Conservation (phyloP, 2,113 vertebrate genomes). For the Bostrychus sinensis region DNA sequence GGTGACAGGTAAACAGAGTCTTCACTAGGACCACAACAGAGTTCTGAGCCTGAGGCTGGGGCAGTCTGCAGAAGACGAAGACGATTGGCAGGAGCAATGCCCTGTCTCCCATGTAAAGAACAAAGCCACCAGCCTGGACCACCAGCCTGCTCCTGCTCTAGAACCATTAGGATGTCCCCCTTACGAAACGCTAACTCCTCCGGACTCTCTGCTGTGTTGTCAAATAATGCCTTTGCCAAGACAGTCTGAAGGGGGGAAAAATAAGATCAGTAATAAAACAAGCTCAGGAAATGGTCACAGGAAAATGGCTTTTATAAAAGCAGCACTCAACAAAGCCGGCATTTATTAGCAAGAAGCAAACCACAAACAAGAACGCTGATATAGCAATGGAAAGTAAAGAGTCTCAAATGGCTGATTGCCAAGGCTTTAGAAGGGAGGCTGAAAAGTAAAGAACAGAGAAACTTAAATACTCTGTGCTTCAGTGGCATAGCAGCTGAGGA, state of each 20-base stretch:
- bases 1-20: constrained; percentile 73
- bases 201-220: constrained; percentile 89
- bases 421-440: constrained; percentile 37
- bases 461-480: constrained; percentile 18
- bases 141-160: constrained; percentile 81
- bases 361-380: constrained; percentile 59
- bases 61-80: constrained; percentile 84
- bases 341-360: constrained; percentile 30
- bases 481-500: constrained; percentile 1
- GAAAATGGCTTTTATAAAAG: constrained; percentile 24
- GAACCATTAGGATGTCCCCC: constrained; percentile 91
- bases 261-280: constrained; percentile 11
- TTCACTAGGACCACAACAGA: constrained; percentile 12
- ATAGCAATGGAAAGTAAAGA: constrained; percentile 21
- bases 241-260: constrained; percentile 81
- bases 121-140: constrained; percentile 88
- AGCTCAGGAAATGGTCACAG: constrained; percentile 16
- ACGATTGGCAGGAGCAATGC: constrained; percentile 90
- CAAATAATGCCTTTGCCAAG: constrained; percentile 89
- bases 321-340: constrained; percentile 8
- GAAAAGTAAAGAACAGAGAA: constrained; percentile 46
- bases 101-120: constrained; percentile 88
- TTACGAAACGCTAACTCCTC: constrained; percentile 92
- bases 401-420: constrained; percentile 53
- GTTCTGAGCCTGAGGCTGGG: constrained; percentile 44